Evolutionary conservation across 1,140 invertebrate genomes (phyloP), one percentile per base, ranked within the genome.

Genomic region (Musca domestica): DNA sequence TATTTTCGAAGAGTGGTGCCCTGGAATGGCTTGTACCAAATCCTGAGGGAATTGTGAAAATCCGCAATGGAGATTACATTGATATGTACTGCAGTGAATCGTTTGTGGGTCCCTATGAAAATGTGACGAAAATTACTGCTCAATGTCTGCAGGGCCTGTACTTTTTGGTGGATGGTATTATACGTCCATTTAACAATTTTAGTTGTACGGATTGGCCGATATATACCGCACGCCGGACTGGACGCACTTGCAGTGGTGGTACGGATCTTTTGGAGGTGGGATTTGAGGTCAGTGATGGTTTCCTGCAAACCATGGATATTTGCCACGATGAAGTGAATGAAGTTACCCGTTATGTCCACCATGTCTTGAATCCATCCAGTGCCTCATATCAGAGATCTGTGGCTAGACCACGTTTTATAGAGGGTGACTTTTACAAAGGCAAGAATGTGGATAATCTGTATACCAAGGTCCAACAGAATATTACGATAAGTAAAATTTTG

Each of bases 321-420:
- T 86, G 84, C 19, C 81, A 83, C 14, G 75, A 85, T 49, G 77
- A 83, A 27, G 27, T 68, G 14, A 76, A 72, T 3, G 77, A 79
- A 23, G 71, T 46, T 2, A 84, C 83, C 0, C 76, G 81, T 30
- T 85, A 83, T 46, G 74, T 83, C 0, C 83, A 84, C 22, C 78
- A 78, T 61, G 73, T 73, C 9, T 69, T 85, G 23, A 71, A 74
- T 10, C 78, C 76, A 3, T 76, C 74, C 15, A 82, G 83, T 64
- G 56, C 23, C 1, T 73, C 69, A 4, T 76, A 74, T 66, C 84
- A 85, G 71, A 68, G 56, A 3, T 70, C 68, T 0, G 83, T 78
- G 58, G 72, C 79, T 1, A 71, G 83, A n/a, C 80, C 74, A 0
- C 3, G 54, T 74, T 85, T 83, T 64, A 58, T 73, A 0, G 66